Evolutionary conservation across 2,888 invertebrate species (phyloP), one percentile per base, ranked within the genome.

Genomic region (Trichopoda pennipes): DNA sequence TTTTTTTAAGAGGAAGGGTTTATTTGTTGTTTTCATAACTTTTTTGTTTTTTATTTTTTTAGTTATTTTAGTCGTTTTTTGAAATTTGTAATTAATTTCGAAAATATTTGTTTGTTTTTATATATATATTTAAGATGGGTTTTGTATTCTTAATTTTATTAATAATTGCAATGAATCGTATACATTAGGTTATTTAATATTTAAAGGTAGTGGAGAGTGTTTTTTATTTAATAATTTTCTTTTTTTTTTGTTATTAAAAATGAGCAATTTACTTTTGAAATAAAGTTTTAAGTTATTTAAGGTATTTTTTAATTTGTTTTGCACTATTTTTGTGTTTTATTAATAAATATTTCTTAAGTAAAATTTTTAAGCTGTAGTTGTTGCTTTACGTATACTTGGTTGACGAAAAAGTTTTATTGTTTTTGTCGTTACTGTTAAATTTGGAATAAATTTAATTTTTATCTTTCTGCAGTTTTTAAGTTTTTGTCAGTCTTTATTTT

Each of bases 141-240:
- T 63, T 66, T 64, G 66, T 66, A 73, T 53, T 55, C 86, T 88
- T 86, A 88, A 86, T 87, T 89, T 84, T 77, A 85, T 84, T 87
- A 90, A 89, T 89, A 90, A 89, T 89, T 89, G 90, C 89, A 88
- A 86, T 86, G 87, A 86, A 86, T 89, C 89, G 89, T 89, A 89
- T 89, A 89, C 89, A 88, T 89, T 88, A 87, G 86, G 86, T 88
- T 85, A 75, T 81, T 63, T 58, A 14, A 74, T 66, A 35, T 47
- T 66, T 80, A 79, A 69, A 81, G 80, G 80, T 79, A 80, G 63
- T 77, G 78, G 56, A 69, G 69, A 70, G 74, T 84, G 82, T 32
- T 69, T 83, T 70, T 79, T 66, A 73, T 81, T 85, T 84, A 79
- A 64, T 68, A 80, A 68, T 73, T 84, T 85, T 75, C 75, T 56